Evolutionary conservation across 2,797 vertebrate species (phyloP).

Genomic region (Morelia viridis): DNA sequence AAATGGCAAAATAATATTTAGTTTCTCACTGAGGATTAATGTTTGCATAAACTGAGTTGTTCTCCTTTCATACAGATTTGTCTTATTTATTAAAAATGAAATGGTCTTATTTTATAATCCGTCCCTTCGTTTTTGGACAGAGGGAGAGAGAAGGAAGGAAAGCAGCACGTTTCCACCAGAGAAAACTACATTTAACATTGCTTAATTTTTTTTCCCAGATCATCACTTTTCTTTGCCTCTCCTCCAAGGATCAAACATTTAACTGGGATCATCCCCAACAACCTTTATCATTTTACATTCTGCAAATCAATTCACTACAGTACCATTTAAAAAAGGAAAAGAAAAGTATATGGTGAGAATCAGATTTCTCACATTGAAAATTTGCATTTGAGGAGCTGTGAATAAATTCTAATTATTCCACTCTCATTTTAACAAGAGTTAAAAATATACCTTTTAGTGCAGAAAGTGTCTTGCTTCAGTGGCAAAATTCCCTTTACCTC

Average conservation of each 20-base stretch:
- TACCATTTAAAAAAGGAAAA: neutral
- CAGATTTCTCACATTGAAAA: conserved; percentile 31
- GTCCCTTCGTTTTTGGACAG: neutral
- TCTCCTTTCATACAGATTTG: neutral
- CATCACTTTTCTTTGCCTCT: neutral
- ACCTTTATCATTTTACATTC: conserved; percentile 13
- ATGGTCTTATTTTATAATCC: neutral
- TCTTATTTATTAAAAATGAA: neutral
- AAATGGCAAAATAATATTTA: neutral
- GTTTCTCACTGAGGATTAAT: neutral
- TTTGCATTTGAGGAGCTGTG: conserved; percentile 31
- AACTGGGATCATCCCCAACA: conserved; percentile 6
- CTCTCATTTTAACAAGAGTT: conserved; percentile 35
- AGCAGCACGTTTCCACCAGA: neutral
- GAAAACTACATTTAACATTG: conserved; percentile 12
- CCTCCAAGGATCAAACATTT: neutral
- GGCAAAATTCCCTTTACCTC: neutral
- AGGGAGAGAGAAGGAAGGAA: neutral
- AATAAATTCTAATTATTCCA: conserved; percentile 39
- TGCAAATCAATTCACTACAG: conserved; percentile 24
- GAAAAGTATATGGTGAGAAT: conserved; percentile 11
- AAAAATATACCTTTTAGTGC: conserved; percentile 32
- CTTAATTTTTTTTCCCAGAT: conserved; percentile 16
- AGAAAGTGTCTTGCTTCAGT: conserved; percentile 5
- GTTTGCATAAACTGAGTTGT: neutral